Evolutionary conservation across 23 tunicate genomes (phyloP), one percentile per base, ranked within the genome.

Genomic region (Diplosoma virens): DNA sequence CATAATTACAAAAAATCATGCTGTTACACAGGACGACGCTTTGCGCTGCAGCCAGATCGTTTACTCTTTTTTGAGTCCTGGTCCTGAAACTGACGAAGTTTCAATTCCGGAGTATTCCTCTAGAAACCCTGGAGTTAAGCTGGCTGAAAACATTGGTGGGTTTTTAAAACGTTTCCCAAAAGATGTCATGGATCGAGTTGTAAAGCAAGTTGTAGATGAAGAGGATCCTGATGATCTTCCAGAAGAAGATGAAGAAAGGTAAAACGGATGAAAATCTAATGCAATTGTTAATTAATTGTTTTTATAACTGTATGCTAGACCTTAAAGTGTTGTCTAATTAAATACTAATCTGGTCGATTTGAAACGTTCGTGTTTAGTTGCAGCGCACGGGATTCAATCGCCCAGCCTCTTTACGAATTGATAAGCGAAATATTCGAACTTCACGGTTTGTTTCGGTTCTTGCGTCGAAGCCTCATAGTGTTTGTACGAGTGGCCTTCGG

Each of bases 401-500:
- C 97, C 23, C 84, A 74, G 16, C 97, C 87, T 17, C 32, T 82
- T 36, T 92, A 92, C 80, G 37, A 50, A 31, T 80, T 92, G 24
- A 85, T 92, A 21, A 70, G 86, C 22, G 97, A 92, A 52, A 71
- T 92, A 33, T 92, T 92, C 55, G 97, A 85, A 34, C 30, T 92
- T 18, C 87, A 78, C 21, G 97, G 97, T n/a, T 37, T 92, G 63
- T 92, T 92, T 69, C 86, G 92, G 2, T 79, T 88, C 66, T 58
- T 92, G 22, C 80, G 97, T 20, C 53, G 84, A 31, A 81, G 88
- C 30, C 46, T 92, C 16, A 81, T 92, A 56, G 60, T 92, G 16
- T 92, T 92, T 54, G 97, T 92, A 33, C 58, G 97, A 47, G 77
- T 92, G 28, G 97, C 97, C 1, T 92, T 92, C 69, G 97, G 97